phyloP scores from a whole-genome alignment of 1,140 invertebrate species.

The Leguminivora glycinivorella region DNA sequence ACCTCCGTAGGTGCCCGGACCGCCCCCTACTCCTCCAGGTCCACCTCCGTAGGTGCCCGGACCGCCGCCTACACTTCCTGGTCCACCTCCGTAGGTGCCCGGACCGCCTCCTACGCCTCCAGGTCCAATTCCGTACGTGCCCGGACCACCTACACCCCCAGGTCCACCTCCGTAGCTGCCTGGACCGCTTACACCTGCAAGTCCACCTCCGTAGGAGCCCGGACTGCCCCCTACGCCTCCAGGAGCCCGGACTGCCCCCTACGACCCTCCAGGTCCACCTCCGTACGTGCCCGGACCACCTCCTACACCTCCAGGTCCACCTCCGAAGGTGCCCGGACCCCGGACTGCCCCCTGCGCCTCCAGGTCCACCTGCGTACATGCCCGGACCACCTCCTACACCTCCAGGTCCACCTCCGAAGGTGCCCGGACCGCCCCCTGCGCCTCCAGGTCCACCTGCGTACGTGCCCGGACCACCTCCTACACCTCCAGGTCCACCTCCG shows the following conservation, averaged over 20 bases:
- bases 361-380: not conserved
- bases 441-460: not conserved
- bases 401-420: conserved; percentile 13
- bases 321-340: conserved; percentile 2
- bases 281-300: conserved; percentile 13
- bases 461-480: conserved; percentile 14
- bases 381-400: conserved; percentile 24
- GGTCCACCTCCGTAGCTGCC: not conserved
- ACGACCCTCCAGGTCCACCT: conserved; percentile 28
- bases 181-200: not conserved
- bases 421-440: not conserved
- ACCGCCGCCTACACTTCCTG: not conserved
- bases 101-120: conserved; percentile 37
- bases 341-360: not conserved
- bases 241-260: not conserved
- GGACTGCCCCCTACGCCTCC: not conserved
- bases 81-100: not conserved
- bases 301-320: conserved; percentile 26
- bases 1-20: not conserved
- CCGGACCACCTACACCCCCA: conserved; percentile 31
- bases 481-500: conserved; percentile 20
- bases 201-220: not conserved
- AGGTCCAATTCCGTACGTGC: not conserved
- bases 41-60: not conserved
- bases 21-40: not conserved